Evolutionary conservation across 2,113 vertebrate genomes (phyloP).

Genomic region (Nothoprocta pentlandii): DNA sequence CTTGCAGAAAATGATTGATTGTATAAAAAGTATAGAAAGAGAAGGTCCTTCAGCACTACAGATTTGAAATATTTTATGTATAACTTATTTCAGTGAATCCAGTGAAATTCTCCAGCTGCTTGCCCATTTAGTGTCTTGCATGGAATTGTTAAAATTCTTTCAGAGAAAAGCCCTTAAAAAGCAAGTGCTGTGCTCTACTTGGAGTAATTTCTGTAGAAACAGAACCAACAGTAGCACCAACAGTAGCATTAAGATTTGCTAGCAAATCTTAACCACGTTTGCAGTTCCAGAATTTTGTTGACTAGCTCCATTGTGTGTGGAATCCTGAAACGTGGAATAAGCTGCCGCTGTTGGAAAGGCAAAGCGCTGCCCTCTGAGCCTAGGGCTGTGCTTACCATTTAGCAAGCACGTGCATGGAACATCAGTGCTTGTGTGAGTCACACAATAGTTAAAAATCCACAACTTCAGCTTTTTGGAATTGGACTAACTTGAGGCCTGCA

Average conservation of each 20-base stretch:
- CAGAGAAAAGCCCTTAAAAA: neutral
- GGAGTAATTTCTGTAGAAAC: neutral
- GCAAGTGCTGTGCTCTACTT: neutral
- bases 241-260: neutral
- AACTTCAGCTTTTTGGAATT: neutral
- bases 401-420: accelerated
- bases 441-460: neutral
- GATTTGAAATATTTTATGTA: neutral
- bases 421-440: neutral
- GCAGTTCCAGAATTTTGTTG: neutral
- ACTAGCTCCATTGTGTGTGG: neutral
- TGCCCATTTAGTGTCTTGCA: neutral
- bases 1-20: neutral
- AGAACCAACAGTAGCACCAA: neutral
- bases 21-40: neutral
- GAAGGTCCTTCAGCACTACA: neutral
- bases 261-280: neutral
- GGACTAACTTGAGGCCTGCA: neutral
- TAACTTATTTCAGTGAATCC: neutral
- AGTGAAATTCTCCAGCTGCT: neutral
- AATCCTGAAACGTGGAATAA: neutral
- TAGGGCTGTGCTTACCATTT: neutral
- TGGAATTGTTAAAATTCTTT: neutral
- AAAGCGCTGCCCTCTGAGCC: neutral
- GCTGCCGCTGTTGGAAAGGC: neutral